phyloP scores from a whole-genome alignment of 2,888 invertebrate species.

The Calameuta filiformis region DNA sequence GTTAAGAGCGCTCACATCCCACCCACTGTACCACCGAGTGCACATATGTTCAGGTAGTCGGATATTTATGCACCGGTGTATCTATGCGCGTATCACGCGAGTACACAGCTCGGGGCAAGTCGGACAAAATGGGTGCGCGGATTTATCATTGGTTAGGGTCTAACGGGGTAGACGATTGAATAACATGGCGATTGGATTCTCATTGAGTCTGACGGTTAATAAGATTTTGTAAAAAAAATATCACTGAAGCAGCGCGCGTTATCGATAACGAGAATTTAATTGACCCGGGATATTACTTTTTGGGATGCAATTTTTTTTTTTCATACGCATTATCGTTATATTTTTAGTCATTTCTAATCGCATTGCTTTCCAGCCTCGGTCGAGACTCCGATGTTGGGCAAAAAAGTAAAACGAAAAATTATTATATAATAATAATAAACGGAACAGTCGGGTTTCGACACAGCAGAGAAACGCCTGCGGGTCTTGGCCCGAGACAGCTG shows the following conservation, averaged over 20 bases:
- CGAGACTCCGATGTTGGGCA: not conserved
- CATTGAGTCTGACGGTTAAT: not conserved
- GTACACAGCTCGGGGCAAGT: not conserved
- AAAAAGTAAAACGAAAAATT: not conserved
- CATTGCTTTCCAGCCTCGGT: not conserved
- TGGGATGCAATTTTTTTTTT: no score
- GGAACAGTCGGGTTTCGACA: constrained; percentile 35
- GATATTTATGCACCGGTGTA: not conserved
- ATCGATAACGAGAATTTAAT: not conserved
- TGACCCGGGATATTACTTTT: no score
- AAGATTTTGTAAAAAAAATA: not conserved
- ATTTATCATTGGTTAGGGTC: not conserved
- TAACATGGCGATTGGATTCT: not conserved
- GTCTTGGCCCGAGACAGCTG: not conserved
- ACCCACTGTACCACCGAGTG: not conserved
- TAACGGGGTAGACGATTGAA: not conserved
- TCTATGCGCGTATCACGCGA: not conserved
- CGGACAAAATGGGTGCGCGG: not conserved
- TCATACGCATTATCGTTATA: not conserved
- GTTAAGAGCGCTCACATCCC: not conserved
- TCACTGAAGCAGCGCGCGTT: not conserved
- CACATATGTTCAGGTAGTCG: not conserved
- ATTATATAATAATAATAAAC: not conserved
- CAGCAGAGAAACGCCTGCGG: constrained; percentile 10
- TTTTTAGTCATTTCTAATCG: not conserved